phyloP scores from a whole-genome alignment of 2,113 vertebrate species.

The Hemiprocne comata region DNA sequence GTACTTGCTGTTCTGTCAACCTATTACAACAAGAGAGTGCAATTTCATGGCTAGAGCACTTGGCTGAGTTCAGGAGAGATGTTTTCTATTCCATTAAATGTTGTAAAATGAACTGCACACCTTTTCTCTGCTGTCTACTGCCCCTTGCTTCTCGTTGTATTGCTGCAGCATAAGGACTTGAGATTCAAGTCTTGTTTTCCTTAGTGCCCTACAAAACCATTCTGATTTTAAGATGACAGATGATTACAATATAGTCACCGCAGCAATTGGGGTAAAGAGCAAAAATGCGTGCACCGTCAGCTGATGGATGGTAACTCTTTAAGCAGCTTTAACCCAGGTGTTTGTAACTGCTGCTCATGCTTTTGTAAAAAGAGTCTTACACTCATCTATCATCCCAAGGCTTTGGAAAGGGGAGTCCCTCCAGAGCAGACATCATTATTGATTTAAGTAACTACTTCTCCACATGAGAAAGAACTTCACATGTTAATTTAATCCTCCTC shows the following conservation, averaged over 20 bases:
- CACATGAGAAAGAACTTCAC: neutral
- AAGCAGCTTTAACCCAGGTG: neutral
- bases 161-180: neutral
- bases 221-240: neutral
- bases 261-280: neutral
- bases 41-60: neutral
- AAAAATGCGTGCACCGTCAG: neutral
- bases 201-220: neutral
- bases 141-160: neutral
- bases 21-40: neutral
- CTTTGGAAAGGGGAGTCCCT: neutral
- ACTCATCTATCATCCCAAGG: neutral
- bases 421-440: neutral
- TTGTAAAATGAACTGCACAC: neutral
- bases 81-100: neutral
- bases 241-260: neutral
- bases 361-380: neutral
- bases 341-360: neutral
- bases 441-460: neutral
- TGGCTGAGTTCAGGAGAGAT: neutral
- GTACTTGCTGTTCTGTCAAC: neutral
- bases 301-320: neutral
- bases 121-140: neutral
- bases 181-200: neutral
- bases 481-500: neutral